These are phyloP conservation scores for Rhogogaster chlorosoma DNA, from an alignment of 2,888 invertebrate species.

Conservation along the genomic window DNA sequence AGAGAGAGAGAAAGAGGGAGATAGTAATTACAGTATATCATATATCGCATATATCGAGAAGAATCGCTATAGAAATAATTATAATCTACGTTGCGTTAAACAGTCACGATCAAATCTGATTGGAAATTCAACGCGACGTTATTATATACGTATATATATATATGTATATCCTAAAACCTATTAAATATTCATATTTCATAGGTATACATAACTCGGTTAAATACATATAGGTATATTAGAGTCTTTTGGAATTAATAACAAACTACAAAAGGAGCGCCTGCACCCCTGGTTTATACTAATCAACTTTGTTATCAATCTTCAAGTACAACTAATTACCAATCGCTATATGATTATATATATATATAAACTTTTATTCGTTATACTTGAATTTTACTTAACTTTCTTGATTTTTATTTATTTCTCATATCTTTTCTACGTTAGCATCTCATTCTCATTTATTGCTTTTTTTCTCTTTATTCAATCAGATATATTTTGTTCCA, in stretches of 20 bases:
- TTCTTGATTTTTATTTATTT: neutral
- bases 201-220: neutral
- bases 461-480: neutral
- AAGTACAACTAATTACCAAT: conserved; percentile 8
- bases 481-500: neutral
- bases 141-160: neutral
- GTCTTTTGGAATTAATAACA: conserved; percentile 28
- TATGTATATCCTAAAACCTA: neutral
- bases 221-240: neutral
- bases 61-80: neutral
- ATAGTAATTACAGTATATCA: neutral
- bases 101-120: neutral
- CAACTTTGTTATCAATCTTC: conserved; percentile 10
- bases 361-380: neutral
- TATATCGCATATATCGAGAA: neutral
- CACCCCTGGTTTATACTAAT: conserved; percentile 14
- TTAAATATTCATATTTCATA: neutral
- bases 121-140: neutral
- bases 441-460: neutral
- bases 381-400: neutral
- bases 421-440: neutral
- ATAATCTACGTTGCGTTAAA: neutral
- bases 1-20: neutral
- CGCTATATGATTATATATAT: neutral
- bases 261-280: conserved; percentile 47